A percentile compares a stretch with the other conserved stretches of the same genome.
phyloP scores from a whole-genome alignment of 2,797 vertebrate genomes.

The Capromys pilorides region DNA sequence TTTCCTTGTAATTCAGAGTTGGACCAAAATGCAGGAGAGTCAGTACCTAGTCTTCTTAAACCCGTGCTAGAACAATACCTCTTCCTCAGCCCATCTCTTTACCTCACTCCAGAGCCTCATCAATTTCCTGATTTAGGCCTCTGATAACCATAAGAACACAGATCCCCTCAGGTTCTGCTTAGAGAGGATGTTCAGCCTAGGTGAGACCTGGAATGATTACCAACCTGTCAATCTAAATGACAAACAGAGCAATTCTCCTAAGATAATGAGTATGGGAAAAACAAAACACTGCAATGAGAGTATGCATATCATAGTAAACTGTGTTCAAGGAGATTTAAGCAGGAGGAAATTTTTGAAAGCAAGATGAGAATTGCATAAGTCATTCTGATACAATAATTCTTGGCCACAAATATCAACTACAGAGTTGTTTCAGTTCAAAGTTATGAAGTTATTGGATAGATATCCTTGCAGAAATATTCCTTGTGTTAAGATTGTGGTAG shows the following conservation, averaged over 20 bases:
- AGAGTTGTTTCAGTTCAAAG: neutral
- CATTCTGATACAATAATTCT: neutral
- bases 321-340: neutral
- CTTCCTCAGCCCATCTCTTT: no score
- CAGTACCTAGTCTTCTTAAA: neutral
- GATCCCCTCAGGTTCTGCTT: neutral
- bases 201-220: neutral
- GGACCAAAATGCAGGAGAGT: neutral
- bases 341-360: neutral
- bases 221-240: neutral
- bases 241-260: neutral
- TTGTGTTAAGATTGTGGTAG: neutral
- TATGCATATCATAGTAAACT: neutral
- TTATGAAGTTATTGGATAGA: neutral
- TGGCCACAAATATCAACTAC: neutral
- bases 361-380: neutral
- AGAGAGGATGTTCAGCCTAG: neutral
- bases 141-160: neutral
- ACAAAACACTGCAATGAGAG: neutral
- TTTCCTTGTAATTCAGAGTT: slow-evolving; percentile 39
- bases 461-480: neutral
- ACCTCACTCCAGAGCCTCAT: neutral
- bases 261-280: neutral
- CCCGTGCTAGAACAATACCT: neutral
- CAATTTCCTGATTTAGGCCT: neutral